These are phyloP conservation scores for Bufo gargarizans DNA, from an alignment of 2,113 vertebrate species.

Conservation along the genomic window DNA sequence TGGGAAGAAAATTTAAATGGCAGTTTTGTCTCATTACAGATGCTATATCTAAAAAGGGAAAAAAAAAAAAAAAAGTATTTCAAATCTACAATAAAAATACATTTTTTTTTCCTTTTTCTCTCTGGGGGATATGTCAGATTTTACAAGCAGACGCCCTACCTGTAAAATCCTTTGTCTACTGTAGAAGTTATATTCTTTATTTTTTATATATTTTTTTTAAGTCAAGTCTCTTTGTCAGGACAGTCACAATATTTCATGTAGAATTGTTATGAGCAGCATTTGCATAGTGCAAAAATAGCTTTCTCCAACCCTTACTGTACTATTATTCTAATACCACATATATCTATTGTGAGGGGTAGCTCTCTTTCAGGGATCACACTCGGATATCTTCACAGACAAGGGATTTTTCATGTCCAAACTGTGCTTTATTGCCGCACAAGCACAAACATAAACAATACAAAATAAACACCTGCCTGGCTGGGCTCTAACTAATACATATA, in stretches of 20 bases:
- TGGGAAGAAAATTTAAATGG: neutral
- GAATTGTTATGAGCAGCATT: neutral
- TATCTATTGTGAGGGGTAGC: no score
- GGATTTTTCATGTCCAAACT: no score
- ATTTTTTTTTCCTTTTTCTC: neutral
- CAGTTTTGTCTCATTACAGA: neutral
- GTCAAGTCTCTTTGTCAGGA: neutral
- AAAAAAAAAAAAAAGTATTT: neutral
- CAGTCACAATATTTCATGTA: neutral
- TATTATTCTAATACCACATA: neutral
- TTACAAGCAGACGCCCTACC: neutral
- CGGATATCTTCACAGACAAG: no score
- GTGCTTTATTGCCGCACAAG: no score
- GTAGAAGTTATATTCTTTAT: neutral
- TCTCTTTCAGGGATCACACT: no score
- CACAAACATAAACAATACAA: no score
- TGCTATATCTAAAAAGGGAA: neutral
- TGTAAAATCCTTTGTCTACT: neutral
- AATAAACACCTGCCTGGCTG: no score
- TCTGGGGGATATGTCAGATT: neutral
- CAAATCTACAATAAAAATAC: neutral
- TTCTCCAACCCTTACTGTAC: neutral
- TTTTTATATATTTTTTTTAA: no score
- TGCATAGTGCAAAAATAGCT: neutral
- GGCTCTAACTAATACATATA: no score